Percentiles rank a stretch among this genome's conserved stretches.
These are phyloP conservation scores for Aproaerema taeniolella DNA, from an alignment of 2,888 invertebrate genomes.

Conservation along the genomic window DNA sequence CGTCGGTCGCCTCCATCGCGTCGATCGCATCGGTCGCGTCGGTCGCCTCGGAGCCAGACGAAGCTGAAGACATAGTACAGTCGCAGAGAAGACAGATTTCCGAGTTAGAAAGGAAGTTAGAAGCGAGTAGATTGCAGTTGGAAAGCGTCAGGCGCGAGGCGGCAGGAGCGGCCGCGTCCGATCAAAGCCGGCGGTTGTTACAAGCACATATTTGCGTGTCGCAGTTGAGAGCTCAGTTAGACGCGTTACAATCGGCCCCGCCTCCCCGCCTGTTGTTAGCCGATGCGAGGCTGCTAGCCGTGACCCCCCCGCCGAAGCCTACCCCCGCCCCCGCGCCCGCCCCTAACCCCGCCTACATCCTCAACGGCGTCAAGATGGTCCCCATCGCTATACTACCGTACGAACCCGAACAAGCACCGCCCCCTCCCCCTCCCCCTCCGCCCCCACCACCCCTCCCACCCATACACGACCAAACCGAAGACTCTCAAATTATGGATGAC, in stretches of 20 bases:
- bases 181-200: slow-evolving; percentile 68
- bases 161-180: slow-evolving; percentile 66
- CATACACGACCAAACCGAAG: slow-evolving; percentile 45
- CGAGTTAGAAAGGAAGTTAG: slow-evolving; percentile 88
- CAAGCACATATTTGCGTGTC: slow-evolving; percentile 79
- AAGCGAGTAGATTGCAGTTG: slow-evolving; percentile 86
- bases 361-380: slow-evolving; percentile 79
- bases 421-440: slow-evolving; percentile 47
- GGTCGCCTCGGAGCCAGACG: slow-evolving; percentile 54
- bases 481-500: slow-evolving; percentile 91
- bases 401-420: slow-evolving; percentile 58
- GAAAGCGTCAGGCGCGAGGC: slow-evolving; percentile 81
- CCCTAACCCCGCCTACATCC: slow-evolving; percentile 76
- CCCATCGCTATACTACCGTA: slow-evolving; percentile 70
- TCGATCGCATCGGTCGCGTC: slow-evolving; percentile 44
- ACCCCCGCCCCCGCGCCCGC: slow-evolving; percentile 33
- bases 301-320: slow-evolving; percentile 35
- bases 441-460: slow-evolving; percentile 37
- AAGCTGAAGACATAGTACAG: slow-evolving; percentile 84
- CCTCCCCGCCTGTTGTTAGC: slow-evolving; percentile 41
- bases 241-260: slow-evolving; percentile 74
- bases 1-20: slow-evolving; percentile 40
- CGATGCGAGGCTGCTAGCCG: slow-evolving; percentile 53
- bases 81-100: slow-evolving; percentile 91
- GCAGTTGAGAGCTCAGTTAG: slow-evolving; percentile 79